phyloP scores from a whole-genome alignment of 1,140 invertebrate species.

The Macrosteles quadrilineatus region DNA sequence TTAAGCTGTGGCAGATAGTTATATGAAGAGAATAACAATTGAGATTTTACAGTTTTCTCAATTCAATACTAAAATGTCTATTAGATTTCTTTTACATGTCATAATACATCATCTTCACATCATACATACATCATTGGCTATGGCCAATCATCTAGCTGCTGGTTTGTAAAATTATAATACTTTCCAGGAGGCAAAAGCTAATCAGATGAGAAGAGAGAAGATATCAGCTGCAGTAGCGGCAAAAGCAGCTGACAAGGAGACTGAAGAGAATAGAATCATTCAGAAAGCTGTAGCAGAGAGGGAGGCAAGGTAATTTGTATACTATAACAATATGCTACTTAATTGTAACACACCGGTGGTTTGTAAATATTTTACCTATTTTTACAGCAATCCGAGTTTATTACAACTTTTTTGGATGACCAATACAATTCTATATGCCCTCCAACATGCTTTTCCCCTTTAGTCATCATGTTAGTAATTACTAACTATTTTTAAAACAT shows the following conservation, averaged over 20 bases:
- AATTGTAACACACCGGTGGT: not conserved
- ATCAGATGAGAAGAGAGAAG: constrained; percentile 16
- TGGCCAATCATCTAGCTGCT: too few species aligned
- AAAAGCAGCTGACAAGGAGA: constrained; percentile 21
- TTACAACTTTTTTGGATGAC: not conserved
- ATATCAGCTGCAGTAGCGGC: constrained; percentile 7
- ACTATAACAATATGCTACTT: not conserved
- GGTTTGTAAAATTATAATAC: too few species aligned
- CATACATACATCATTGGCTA: too few species aligned
- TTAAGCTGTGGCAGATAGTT: too few species aligned
- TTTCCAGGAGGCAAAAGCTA: constrained; percentile 25
- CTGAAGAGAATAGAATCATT: constrained; percentile 30
- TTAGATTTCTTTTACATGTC: too few species aligned
- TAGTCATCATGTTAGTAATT: too few species aligned
- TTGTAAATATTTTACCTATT: not conserved
- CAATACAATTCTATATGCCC: not conserved
- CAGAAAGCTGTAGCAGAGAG: constrained; percentile 33
- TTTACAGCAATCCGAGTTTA: not conserved
- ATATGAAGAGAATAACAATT: too few species aligned
- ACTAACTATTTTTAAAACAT: too few species aligned
- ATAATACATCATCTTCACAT: too few species aligned
- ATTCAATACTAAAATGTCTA: too few species aligned
- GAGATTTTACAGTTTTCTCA: too few species aligned
- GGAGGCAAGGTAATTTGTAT: constrained; percentile 30
- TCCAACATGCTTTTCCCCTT: not conserved